Conservation (phyloP, 35 echinoderm and acorn worm species). For the Heliocidaris tuberculata region DNA sequence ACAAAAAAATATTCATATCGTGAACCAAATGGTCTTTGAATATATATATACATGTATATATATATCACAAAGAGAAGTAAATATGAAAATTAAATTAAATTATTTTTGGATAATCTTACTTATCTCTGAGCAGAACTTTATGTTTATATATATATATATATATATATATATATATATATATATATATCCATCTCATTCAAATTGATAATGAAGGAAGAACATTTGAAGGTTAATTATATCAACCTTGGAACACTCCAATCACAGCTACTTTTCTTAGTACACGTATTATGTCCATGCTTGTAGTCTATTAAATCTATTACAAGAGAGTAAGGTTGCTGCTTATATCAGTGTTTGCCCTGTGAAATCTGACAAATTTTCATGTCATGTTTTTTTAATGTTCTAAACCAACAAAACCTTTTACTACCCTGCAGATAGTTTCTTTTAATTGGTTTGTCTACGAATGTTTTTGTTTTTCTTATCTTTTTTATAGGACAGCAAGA, state of each 20-base stretch:
- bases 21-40: too few species aligned
- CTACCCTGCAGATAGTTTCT: background rate
- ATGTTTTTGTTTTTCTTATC: background rate
- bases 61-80: too few species aligned
- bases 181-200: background rate
- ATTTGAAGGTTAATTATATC: background rate
- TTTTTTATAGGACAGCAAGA: background rate
- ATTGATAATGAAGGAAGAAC: background rate
- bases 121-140: too few species aligned
- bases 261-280: background rate
- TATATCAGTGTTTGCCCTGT: background rate
- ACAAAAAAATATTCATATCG: too few species aligned
- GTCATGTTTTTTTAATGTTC: background rate
- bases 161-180: background rate
- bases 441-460: background rate
- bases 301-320: background rate
- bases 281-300: background rate
- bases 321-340: background rate
- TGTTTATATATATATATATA: too few species aligned
- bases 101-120: too few species aligned
- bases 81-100: too few species aligned
- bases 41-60: too few species aligned
- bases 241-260: background rate
- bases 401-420: background rate
- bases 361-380: background rate